Evolutionary conservation across 2,888 invertebrate genomes (phyloP), one percentile per base, ranked within the genome.

Genomic region (Aporophyla nigra): DNA sequence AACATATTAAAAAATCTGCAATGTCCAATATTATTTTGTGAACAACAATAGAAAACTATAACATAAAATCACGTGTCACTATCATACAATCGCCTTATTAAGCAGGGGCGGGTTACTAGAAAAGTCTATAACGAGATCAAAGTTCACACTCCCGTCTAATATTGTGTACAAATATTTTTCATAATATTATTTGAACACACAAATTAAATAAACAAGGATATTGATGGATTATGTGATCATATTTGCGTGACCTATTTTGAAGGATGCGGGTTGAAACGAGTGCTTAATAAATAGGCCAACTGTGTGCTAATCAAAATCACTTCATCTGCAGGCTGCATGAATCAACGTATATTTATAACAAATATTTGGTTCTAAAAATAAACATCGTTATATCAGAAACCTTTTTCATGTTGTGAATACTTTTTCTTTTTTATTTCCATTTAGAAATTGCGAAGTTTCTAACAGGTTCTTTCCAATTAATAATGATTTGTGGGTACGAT

Each of bases 161-260:
- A 6, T 56, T 54, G n/a, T 54, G 14, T 19, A 16, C 12, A 51
- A 80, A 74, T 67, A 43, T 74, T 0, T 74, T 80, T 46, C n/a
- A 62, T 65, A 65, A 74, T 40, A 66, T 68, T 49, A 68, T 59
- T 62, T 76, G 40, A 40, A 43, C 54, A 40, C 21, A 49, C 21
- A 65, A 69, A 78, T 19, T 65, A 68, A 72, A 73, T 53, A 79
- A 76, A 84, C 75, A 86, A 71, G 73, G 69, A 70, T 75, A 86
- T 86, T 84, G 78, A 85, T 84, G 76, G 78, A 86, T 84, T 61
- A 76, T 69, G 76, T 79, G 54, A 78, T 79, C 73, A 75, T 59
- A 71, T 77, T 24, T 59, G 79, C 76, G 76, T 83, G 86, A 78
- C 85, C 86, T 77, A 88, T 86, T 82, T 87, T 70, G 61, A 71